phyloP scores from a whole-genome alignment of 2,113 vertebrate species.

The Misgurnus anguillicaudatus region DNA sequence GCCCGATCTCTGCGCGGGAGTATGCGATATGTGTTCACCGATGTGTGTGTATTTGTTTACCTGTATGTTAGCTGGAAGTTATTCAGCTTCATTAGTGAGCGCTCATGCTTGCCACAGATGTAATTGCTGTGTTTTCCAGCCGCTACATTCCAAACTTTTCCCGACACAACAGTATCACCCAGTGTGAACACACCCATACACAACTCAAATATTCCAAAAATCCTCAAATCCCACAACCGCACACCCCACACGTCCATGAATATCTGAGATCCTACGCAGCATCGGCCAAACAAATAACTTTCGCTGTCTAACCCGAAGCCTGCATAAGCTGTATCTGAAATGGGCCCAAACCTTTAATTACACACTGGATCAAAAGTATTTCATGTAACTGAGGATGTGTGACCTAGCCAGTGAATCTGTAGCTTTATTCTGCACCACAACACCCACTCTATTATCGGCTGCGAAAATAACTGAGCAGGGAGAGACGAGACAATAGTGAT shows the following conservation, averaged over 20 bases:
- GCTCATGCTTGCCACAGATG: slow-evolving; percentile 41
- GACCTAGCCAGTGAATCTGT: slow-evolving; percentile 13
- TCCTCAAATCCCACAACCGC: slow-evolving; percentile 14
- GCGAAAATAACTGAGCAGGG: slow-evolving; percentile 42
- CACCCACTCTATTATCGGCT: slow-evolving; percentile 20
- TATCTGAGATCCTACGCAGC: slow-evolving; percentile 16
- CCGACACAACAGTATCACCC: background rate
- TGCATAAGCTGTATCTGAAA: background rate
- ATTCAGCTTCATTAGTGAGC: slow-evolving; percentile 52
- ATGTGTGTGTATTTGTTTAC: slow-evolving; percentile 49
- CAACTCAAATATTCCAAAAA: slow-evolving; percentile 35
- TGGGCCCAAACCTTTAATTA: slow-evolving; percentile 27
- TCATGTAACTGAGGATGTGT: background rate
- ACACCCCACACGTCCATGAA: slow-evolving; percentile 17
- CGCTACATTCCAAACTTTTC: slow-evolving; percentile 31
- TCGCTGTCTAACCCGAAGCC: background rate
- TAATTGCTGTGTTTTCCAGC: slow-evolving; percentile 40
- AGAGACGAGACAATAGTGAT: slow-evolving; percentile 45
- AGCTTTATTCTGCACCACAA: slow-evolving; percentile 2
- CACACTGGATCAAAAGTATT: background rate
- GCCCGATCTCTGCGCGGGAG: slow-evolving; percentile 12
- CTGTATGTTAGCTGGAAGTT: slow-evolving; percentile 50
- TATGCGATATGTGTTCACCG: slow-evolving; percentile 25
- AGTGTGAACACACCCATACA: slow-evolving; percentile 24
- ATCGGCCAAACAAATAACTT: background rate